Evolutionary conservation across 2,888 invertebrate species (phyloP), one percentile per base, ranked within the genome.

Genomic region (Caenorhabditis sp.): DNA sequence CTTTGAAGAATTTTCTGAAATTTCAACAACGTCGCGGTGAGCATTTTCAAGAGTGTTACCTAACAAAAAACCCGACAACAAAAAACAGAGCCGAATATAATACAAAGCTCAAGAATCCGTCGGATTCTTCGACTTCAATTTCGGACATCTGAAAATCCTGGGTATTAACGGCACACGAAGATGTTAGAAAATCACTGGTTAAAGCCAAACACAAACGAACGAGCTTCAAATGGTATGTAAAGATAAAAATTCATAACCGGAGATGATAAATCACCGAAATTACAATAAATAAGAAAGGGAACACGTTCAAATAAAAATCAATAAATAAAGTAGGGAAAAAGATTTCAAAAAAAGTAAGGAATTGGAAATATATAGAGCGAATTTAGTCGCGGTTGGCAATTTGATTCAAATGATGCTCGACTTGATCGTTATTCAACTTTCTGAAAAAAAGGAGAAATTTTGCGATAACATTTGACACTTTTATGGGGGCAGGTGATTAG

Each of bases 341-440:
- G 53, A 52, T 43, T 23, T n/a, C 53, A n/a, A 23, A 53, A n/a
- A n/a, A 53, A 17, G 25, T n/a, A 23, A 23, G 21, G n/a, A 21
- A 4, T 53, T 61, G 60, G 60, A 67, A 53, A 36, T n/a, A 31
- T 31, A 31, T 31, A 31, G 31, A 31, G 31, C 4, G 31, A 31
- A 14, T 36, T 83, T 72, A 87, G 67, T 87, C 87, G 36, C 83
- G 80, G 59, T 86, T 86, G 56, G 87, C 87, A 61, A 87, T 87
- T 27, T 83, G 82, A 59, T 83, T 86, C 65, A 87, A 77, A 66
- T 85, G 84, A 49, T 68, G 70, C 59, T 87, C 87, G 27, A 87
- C 79, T 59, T 86, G 84, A 14, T 88, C 84, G 57, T 66, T 67
- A 12, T 77, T 71, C 66, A 87, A 63, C 62, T 81, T 78, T 12